Evolutionary conservation across 2,888 invertebrate genomes (phyloP), one percentile per base, ranked within the genome.

Genomic region (Apodemia mormo): DNA sequence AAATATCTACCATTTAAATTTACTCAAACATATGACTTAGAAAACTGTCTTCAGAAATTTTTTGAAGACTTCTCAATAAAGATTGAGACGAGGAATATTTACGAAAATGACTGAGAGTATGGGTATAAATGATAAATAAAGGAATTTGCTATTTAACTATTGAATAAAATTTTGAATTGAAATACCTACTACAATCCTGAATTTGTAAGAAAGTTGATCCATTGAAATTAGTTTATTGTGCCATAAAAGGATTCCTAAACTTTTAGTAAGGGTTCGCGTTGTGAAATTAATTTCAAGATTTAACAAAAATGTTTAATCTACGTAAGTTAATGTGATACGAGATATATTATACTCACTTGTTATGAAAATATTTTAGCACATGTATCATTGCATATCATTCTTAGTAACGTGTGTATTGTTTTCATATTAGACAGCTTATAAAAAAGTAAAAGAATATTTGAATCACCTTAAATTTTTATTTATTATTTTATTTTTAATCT

Each of bases 311-410:
- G 83, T 88, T 85, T 85, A 85, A 90, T 87, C 89, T 91, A 93
- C 93, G 92, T 92, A 92, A 92, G 85, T 84, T 89, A 88, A 82
- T 93, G 92, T 93, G 92, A 93, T 93, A 92, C 88, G 87, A 85
- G 85, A 88, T 87, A 81, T 79, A 79, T 58, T 87, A 85, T 90
- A 89, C 82, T 86, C 89, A 90, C 91, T 92, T 89, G 91, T 92
- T 92, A 92, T 87, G 82, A 84, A 81, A 79, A 82, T 83, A 84
- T 89, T 90, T 91, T 90, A 92, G 91, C 83, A 88, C 86, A 85
- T 89, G 86, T 90, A 90, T 83, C 77, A 81, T 88, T 90, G 92
- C 92, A 93, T 92, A 93, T 92, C 92, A 93, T 82, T 68, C 71
- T 67, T 75, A 75, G 73, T 52, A 72, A 72, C 74, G 71, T 74